Percentiles rank a stretch among this genome's conserved stretches.
Conservation (phyloP, 2,888 invertebrate species). For the Lapara coniferarum region DNA sequence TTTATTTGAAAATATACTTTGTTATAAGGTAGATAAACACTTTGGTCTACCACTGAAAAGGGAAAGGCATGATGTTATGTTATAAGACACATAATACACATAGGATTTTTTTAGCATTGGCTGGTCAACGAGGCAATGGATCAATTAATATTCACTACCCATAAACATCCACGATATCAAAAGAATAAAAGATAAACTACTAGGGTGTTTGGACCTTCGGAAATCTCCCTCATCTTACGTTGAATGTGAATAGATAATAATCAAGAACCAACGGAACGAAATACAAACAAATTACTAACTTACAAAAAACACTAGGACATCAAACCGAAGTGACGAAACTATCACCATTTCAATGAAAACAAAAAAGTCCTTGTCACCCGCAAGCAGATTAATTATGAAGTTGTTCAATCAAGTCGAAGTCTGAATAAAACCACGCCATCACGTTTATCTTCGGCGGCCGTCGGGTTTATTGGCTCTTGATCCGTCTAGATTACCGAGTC, state of each 20-base stretch:
- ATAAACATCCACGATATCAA: no score
- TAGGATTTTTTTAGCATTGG: no score
- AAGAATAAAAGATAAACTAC: no score
- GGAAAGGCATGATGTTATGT: no score
- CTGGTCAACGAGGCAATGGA: no score
- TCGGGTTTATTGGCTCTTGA: slow-evolving; percentile 12
- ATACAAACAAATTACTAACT: background rate
- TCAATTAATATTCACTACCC: no score
- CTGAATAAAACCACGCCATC: background rate
- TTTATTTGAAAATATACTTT: background rate
- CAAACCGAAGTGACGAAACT: background rate
- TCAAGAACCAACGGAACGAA: background rate
- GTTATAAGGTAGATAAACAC: no score
- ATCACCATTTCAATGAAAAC: background rate
- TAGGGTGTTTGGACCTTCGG: no score
- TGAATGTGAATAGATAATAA: no score
- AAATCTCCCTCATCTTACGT: no score
- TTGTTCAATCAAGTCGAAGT: slow-evolving; percentile 6
- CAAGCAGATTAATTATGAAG: background rate
- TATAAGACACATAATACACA: no score
- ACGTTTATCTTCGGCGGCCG: slow-evolving; percentile 9
- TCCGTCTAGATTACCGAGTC: background rate
- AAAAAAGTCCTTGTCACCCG: background rate
- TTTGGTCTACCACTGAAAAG: no score
- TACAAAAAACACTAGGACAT: background rate